Percentiles rank a stretch among this genome's conserved stretches.
These are phyloP conservation scores for Macrophya alboannulata DNA, from an alignment of 2,888 invertebrate genomes.

Conservation along the genomic window DNA sequence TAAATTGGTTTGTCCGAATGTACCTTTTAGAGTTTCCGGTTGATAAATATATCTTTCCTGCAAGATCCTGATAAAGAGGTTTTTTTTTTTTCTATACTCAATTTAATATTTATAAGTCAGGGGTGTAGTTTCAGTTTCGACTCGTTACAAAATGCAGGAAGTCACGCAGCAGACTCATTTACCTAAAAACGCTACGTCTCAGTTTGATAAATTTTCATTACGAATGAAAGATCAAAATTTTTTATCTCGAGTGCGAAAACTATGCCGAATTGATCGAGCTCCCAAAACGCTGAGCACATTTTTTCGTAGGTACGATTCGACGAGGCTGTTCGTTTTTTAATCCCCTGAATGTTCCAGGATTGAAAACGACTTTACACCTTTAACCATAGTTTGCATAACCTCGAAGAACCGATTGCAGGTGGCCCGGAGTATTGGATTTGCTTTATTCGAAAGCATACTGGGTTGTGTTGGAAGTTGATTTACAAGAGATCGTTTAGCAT, in stretches of 20 bases:
- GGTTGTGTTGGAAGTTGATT: slow-evolving; percentile 35
- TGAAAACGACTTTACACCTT: not conserved
- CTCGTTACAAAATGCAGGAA: slow-evolving; percentile 6
- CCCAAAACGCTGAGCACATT: too few relatives aligned
- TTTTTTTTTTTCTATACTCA: not conserved
- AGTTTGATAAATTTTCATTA: not conserved
- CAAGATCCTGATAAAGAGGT: slow-evolving; percentile 4
- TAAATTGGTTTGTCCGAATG: not conserved
- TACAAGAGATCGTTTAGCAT: slow-evolving; percentile 51
- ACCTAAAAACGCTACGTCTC: not conserved
- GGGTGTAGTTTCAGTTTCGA: not conserved
- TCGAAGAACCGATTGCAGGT: not conserved
- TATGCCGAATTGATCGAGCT: too few relatives aligned
- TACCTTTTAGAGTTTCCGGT: slow-evolving; percentile 11
- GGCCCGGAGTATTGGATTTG: not conserved
- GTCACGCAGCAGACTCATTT: slow-evolving; percentile 1
- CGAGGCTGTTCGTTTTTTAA: not conserved
- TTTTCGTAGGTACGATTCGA: not conserved
- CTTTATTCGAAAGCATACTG: not conserved
- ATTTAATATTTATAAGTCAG: not conserved
- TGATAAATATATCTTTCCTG: not conserved
- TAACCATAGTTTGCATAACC: not conserved
- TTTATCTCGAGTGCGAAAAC: not conserved
- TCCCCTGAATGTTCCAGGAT: not conserved
- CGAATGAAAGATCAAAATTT: not conserved